Evolutionary conservation across 1,140 invertebrate species (phyloP), one percentile per base, ranked within the genome.

Genomic region (Oedothorax gibbosus): DNA sequence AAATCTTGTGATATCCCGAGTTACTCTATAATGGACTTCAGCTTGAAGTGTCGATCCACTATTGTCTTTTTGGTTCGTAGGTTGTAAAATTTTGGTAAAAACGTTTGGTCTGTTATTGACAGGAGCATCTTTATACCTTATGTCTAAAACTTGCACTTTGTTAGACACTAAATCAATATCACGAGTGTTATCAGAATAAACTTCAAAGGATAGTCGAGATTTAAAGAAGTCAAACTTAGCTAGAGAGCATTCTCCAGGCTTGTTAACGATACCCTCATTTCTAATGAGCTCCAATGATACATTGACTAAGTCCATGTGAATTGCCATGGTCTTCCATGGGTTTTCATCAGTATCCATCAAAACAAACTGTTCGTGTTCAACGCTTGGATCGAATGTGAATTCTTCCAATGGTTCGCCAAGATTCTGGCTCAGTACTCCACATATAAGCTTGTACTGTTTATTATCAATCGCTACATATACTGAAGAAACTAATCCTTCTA

Each of bases 91-190:
- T 88, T 94, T 94, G 51, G 93, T 94, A 90, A 99, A 99, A 66
- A 98, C 94, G 90, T 98, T 98, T 53, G 93, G 93, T 79, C 93
- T 90, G 72, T 93, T 92, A 89, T 95, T 94, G 53, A 92, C 92
- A 51, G 94, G 94, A 88, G 87, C 88, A 91, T 90, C 88, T 89
- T 90, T 89, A 86, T 90, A 96, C 84, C 96, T 92, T 12, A 94
- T 95, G 89, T 98, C 97, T 57, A 93, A 93, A 68, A 98, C 93
- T 0, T 96, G 89, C 89, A 99, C 98, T 90, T 98, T 96, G 89
- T 95, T 94, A 0, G 96, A 98, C 0, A 98, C 95, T 6, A 99
- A 91, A 91, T 98, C 97, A 50, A 98, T 93, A 88, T 98, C 97
- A 90, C 96, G 96, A 11, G 95, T 94, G 12, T 94, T 93, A 90